These are phyloP conservation scores for Dreissena polymorpha DNA, from an alignment of 1,140 invertebrate genomes.

Conservation along the genomic window DNA sequence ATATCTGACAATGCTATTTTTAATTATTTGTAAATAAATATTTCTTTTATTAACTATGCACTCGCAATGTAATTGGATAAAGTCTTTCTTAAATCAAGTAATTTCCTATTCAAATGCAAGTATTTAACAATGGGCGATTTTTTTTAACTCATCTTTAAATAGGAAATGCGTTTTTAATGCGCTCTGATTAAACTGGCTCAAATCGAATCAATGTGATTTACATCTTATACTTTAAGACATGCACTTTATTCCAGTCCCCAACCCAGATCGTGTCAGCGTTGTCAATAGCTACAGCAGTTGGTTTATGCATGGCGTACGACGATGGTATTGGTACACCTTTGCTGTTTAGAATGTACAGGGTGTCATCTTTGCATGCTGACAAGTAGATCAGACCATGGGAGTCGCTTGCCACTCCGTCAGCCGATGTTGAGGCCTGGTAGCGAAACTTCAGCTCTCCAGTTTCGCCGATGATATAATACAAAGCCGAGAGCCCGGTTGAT, in stretches of 20 bases:
- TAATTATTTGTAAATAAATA: too few species aligned
- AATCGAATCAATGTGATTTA: not conserved
- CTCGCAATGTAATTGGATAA: too few species aligned
- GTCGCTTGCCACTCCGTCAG: conserved; percentile 47
- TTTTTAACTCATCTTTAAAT: too few species aligned
- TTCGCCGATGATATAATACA: conserved; percentile 43
- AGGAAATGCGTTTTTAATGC: too few species aligned
- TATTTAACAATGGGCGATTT: too few species aligned
- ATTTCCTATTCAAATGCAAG: too few species aligned
- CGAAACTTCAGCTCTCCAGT: conserved; percentile 33
- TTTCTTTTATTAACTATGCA: too few species aligned
- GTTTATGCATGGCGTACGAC: conserved; percentile 49
- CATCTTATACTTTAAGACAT: conserved; percentile 43
- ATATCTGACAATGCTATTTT: too few species aligned
- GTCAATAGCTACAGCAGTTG: conserved; percentile 48
- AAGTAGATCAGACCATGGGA: conserved; percentile 43
- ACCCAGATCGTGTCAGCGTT: conserved; percentile 43
- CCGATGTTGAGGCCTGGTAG: conserved; percentile 32
- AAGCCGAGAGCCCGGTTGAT: conserved; percentile 39
- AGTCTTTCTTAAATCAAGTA: too few species aligned
- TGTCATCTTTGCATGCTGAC: conserved; percentile 47
- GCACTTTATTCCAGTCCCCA: conserved; percentile 51
- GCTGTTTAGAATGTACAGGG: conserved; percentile 33
- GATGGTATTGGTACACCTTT: conserved; percentile 47
- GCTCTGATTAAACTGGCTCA: too few species aligned